Evolutionary conservation across 2,113 vertebrate genomes (phyloP), one percentile per base, ranked within the genome.

Genomic region (Rhabdomys dilectus): DNA sequence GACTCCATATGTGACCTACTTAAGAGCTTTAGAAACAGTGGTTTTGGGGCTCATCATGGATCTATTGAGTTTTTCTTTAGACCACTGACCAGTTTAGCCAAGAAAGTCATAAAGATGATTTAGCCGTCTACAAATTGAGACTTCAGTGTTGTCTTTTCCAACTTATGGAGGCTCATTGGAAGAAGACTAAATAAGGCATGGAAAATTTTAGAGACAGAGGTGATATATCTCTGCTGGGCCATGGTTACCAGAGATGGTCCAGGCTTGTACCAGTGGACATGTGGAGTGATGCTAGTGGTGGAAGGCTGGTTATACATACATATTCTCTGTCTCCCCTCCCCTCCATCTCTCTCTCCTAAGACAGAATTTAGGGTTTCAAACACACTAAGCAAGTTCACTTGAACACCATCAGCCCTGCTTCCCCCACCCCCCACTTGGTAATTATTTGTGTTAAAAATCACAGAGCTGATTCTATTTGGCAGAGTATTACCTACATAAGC

Each of bases 1-100:
- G 29, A 84, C 39, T 81, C n/a, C 48, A 93, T 75, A 56, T 56
- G 12, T 76, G 81, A 91, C 56, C 66, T 48, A 68, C 4, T 92
- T 90, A 34, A 78, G 88, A 91, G 56, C 42, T 89, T 75, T 22
- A 17, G 48, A 96, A 94, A 60, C 21, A 24, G 48, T 36, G 81
- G 77, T 72, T 88, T 93, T 90, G 91, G 81, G 92, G 45, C 93
- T 64, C 15, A 39, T 29, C 24, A 31, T 15, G 68, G 29, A 19
- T 48, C 42, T 89, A 16, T 31, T n/a, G 39, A 70, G 10, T 17
- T 93, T 96, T 92, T 92, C 82, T 84, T 84, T 95, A 82, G 88
- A 68, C 91, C 90, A 68, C 12, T 9, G 22, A 89, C 34, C 45
- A 68, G 34, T 73, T 76, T 77, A 51, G 31, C 42, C 60, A 56